Conservation (phyloP, 2,888 invertebrate species). For the Megaustenia siamemsis region DNA sequence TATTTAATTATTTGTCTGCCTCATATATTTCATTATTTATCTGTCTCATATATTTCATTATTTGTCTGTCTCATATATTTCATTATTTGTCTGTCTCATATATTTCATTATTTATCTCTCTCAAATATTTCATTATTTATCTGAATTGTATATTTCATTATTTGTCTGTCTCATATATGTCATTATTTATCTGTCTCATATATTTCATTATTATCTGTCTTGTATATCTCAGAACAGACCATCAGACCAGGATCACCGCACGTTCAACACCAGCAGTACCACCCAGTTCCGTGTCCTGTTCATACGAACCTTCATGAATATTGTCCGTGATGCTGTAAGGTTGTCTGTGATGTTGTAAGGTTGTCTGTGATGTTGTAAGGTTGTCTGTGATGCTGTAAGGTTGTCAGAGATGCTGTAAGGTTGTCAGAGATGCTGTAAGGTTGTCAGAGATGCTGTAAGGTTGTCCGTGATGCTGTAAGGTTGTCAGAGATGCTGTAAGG, state of each 20-base stretch:
- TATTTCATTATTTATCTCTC: not conserved
- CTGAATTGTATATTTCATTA: not conserved
- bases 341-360: not conserved
- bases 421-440: not conserved
- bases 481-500: not conserved
- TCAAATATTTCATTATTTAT: not conserved
- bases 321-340: constrained; percentile 81
- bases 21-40: not conserved
- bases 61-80: not conserved
- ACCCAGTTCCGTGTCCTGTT: constrained; percentile 87
- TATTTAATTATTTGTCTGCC: not conserved
- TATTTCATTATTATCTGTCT: not conserved
- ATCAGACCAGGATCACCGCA: constrained; percentile 71
- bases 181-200: not conserved
- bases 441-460: not conserved
- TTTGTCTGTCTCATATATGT: not conserved
- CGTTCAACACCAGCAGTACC: constrained; percentile 80
- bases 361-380: not conserved
- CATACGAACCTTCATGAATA: constrained; percentile 83
- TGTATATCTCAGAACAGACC: constrained; percentile 55
- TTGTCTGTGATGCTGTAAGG: not conserved
- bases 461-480: not conserved
- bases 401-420: not conserved
- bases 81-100: not conserved
- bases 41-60: not conserved